Evolutionary conservation across 2,888 invertebrate species (phyloP).

Genomic region (Apomyelois bistriatella): DNA sequence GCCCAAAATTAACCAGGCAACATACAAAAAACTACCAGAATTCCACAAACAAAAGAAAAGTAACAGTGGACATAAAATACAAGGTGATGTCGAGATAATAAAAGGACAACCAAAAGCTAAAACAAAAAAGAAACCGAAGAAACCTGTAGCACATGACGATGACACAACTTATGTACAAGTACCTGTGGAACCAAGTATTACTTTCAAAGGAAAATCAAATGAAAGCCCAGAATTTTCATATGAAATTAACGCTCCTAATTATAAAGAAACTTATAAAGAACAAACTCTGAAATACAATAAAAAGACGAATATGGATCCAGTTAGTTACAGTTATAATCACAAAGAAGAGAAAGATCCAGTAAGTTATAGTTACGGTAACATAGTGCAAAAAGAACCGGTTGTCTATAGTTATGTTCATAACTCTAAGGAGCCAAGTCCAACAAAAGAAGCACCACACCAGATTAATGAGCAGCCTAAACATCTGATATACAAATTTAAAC

Average conservation of each 20-base stretch:
- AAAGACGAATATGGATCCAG: slow-evolving; percentile 55
- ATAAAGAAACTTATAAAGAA: slow-evolving; percentile 62
- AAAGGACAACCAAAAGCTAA: slow-evolving; percentile 21
- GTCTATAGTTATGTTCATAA: slow-evolving; percentile 32
- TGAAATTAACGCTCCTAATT: slow-evolving; percentile 61
- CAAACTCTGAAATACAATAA: slow-evolving; percentile 62
- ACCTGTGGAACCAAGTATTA: slow-evolving; percentile 40
- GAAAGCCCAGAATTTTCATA: slow-evolving; percentile 56
- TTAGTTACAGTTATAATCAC: slow-evolving; percentile 51
- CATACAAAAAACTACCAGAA: slow-evolving; percentile 51
- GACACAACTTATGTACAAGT: slow-evolving; percentile 30
- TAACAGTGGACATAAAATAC: slow-evolving; percentile 25
- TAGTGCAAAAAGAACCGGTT: slow-evolving; percentile 38
- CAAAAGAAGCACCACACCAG: slow-evolving; percentile 45
- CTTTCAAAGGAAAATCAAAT: slow-evolving; percentile 40
- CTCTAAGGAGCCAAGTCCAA: slow-evolving; percentile 42
- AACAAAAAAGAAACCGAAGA: slow-evolving; percentile 46
- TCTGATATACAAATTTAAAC: slow-evolving; percentile 45
- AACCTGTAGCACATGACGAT: slow-evolving; percentile 35
- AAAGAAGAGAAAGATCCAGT: slow-evolving; percentile 53
- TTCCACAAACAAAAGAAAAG: slow-evolving; percentile 50
- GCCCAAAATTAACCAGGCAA: slow-evolving; percentile 58
- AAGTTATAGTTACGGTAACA: slow-evolving; percentile 47
- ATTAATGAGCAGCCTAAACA: slow-evolving; percentile 48
- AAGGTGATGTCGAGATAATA: slow-evolving; percentile 16